These are phyloP conservation scores for Mystacornis crossleyi DNA, from an alignment of 2,113 vertebrate species.

Conservation along the genomic window DNA sequence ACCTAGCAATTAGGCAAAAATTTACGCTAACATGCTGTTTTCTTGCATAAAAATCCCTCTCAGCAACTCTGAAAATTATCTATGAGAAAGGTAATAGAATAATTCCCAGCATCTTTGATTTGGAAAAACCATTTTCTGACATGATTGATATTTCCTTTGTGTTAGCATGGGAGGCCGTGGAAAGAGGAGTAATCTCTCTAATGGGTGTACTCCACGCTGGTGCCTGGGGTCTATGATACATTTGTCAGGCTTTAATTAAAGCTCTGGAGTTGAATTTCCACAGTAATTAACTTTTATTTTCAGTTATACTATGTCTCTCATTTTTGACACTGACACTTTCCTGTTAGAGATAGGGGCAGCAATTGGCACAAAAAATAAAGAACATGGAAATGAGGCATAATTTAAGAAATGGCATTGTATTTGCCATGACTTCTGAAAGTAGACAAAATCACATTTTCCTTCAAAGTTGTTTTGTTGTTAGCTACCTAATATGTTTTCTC, in stretches of 20 bases:
- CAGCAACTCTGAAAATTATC: constrained; percentile 32
- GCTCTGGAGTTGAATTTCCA: constrained; percentile 38
- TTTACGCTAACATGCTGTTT: neutral
- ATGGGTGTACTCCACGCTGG: constrained; percentile 19
- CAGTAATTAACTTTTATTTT: constrained; percentile 69
- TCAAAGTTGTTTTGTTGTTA: neutral
- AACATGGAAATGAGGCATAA: neutral
- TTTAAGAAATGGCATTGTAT: neutral
- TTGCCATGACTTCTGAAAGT: neutral
- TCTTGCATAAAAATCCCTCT: constrained; percentile 38
- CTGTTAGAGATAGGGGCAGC: neutral
- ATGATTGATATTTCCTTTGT: constrained; percentile 63
- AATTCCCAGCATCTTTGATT: constrained; percentile 57
- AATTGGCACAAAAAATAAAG: neutral
- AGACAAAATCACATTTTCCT: neutral
- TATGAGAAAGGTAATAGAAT: constrained; percentile 28
- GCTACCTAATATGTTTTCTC: neutral
- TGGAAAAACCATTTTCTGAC: constrained; percentile 35
- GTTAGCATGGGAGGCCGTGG: constrained; percentile 34
- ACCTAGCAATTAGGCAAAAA: constrained; percentile 60
- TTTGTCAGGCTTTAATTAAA: constrained; percentile 70
- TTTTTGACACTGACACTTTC: constrained; percentile 39
- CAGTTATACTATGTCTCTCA: constrained; percentile 24
- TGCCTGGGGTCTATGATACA: constrained; percentile 29
- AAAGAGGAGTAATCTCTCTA: constrained; percentile 60